These are phyloP conservation scores for Troglohyphantes excavatus DNA, from an alignment of 2,888 invertebrate genomes.

Conservation along the genomic window DNA sequence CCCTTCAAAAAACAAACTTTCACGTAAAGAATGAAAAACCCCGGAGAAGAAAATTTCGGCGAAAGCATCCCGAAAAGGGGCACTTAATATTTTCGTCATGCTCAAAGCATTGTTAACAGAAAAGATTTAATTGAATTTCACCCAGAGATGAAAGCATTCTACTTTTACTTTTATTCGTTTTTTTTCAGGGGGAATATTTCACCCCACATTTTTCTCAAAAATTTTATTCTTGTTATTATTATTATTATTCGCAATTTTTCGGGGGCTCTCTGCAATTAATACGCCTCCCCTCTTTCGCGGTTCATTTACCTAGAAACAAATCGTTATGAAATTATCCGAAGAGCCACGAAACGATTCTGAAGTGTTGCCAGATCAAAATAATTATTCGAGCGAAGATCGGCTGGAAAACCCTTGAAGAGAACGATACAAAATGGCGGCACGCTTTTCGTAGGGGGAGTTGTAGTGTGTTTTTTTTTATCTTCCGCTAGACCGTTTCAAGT, in stretches of 20 bases:
- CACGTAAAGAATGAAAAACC: slow-evolving; percentile 21
- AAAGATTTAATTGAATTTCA: slow-evolving; percentile 76
- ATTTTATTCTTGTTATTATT: slow-evolving; percentile 7
- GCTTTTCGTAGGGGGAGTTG: slow-evolving; percentile 5
- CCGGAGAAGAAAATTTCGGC: slow-evolving; percentile 29
- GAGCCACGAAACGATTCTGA: slow-evolving; percentile 7
- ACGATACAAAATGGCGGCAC: slow-evolving; percentile 41
- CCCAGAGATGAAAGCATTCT: slow-evolving; percentile 64
- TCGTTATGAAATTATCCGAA: slow-evolving; percentile 64
- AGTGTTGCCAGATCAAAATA: slow-evolving; percentile 70
- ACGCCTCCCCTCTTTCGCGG: slow-evolving; percentile 36
- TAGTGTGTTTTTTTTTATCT: slow-evolving; percentile 14
- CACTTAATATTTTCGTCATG: slow-evolving; percentile 74
- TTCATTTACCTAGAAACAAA: slow-evolving; percentile 71
- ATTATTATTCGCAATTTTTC: slow-evolving; percentile 34
- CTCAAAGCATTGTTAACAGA: slow-evolving; percentile 60
- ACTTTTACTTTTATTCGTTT: slow-evolving; percentile 49
- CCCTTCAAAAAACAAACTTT: slow-evolving; percentile 10
- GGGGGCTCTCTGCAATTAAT: slow-evolving; percentile 53
- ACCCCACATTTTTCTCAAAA: slow-evolving; percentile 14
- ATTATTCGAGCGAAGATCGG: slow-evolving; percentile 54
- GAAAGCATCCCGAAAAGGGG: slow-evolving; percentile 56
- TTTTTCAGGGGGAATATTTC: slow-evolving; percentile 17
- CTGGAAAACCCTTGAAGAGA: slow-evolving; percentile 6
- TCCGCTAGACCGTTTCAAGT: neutral